Conservation (phyloP, 2,888 invertebrate genomes). For the Eremobia ochroleuca region DNA sequence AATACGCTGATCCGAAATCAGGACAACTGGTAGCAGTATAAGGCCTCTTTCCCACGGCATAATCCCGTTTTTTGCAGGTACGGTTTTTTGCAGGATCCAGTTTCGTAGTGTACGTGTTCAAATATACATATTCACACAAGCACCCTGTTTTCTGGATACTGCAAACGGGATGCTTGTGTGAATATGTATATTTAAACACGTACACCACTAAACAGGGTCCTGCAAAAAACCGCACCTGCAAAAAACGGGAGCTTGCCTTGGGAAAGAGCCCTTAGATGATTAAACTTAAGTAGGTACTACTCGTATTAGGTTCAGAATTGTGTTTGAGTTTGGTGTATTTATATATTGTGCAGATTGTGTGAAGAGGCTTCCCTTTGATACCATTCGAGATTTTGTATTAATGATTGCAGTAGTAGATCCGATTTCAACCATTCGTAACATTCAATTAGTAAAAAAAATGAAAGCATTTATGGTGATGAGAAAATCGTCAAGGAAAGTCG, state of each 20-base stretch:
- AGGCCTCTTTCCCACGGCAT: too few relatives aligned
- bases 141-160: too few relatives aligned
- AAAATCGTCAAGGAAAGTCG: background rate
- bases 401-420: background rate
- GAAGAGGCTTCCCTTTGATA: background rate
- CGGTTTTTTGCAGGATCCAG: too few relatives aligned
- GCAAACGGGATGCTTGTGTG: too few relatives aligned
- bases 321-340: background rate
- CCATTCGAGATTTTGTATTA: background rate
- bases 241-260: too few relatives aligned
- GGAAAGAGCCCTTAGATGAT: too few relatives aligned
- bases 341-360: background rate
- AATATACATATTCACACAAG: too few relatives aligned
- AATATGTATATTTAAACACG: too few relatives aligned
- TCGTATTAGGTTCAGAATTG: background rate
- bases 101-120: too few relatives aligned
- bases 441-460: background rate
- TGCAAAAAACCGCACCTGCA: too few relatives aligned
- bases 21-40: background rate
- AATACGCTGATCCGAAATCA: slow-evolving; percentile 32
- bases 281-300: slow-evolving; percentile 18
- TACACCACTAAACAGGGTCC: too few relatives aligned
- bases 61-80: too few relatives aligned
- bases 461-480: background rate
- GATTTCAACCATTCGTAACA: background rate